Base-by-base conservation (phyloP, 2,797 vertebrate genomes). In the Limnodromus scolopaceus region DNA sequence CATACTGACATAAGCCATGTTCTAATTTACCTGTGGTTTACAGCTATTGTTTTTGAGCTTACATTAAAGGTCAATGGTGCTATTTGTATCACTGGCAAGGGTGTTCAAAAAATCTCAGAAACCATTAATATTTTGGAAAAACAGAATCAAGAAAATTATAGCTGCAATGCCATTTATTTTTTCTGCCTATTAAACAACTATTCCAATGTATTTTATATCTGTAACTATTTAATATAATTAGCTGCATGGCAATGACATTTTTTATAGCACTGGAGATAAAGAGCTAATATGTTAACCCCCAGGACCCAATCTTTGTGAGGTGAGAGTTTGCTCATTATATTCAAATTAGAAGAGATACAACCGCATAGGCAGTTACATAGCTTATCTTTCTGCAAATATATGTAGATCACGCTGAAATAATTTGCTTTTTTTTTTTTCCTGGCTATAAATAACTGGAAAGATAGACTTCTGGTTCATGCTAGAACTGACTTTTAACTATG, bases 21-120 rank as follows among this genome's bases (percentile, higher is more conserved):
- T 92, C 89, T 97, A 90, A 96, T 96, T 96, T 96, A 96, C 96
- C 90, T 97, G 81, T 74, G 78, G 69, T 96, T 95, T 95, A 94
- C 84, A 94, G 89, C 77, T 85, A 77, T 66, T 93, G 77, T 45
- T 93, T 96, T 24, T 25, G 6, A 95, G 69, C 60, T 92, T 30
- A 88, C 36, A 20, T 71, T 90, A 96, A 97, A 96, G 91, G 92
- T 92, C 87, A 97, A 63, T 2, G 6, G 51, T 75, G 72, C 41
- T 87, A 68, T 91, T 93, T 97, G 84, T 91, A 79, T 92, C 78
- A 69, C 94, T 89, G 82, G 81, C 74, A 90, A 95, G 38, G 71
- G 53, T 4, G 0, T 92, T 79, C 51, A 91, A 84, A 93, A 89
- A 63, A 71, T 48, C 74, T 82, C 65, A 68, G 48, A 96, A 91